These are phyloP conservation scores for Nymphalis polychloros DNA, from an alignment of 2,888 invertebrate species.

Conservation along the genomic window DNA sequence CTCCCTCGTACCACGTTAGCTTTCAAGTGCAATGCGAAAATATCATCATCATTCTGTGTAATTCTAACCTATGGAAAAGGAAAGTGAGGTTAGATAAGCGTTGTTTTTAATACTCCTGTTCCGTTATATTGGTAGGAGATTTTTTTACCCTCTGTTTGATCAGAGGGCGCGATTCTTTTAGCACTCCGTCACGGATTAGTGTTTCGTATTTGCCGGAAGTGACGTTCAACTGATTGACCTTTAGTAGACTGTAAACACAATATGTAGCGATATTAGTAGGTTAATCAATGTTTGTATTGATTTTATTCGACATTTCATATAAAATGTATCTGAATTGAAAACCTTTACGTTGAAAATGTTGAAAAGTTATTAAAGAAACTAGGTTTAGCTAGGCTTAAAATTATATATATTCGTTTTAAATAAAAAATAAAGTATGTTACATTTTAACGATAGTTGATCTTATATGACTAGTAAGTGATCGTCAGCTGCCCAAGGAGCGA, in stretches of 20 bases:
- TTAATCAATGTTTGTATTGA: slow-evolving; percentile 28
- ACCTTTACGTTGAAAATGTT: too few relatives aligned
- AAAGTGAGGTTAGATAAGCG: slow-evolving; percentile 15
- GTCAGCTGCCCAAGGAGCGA: too few relatives aligned
- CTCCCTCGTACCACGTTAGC: slow-evolving; percentile 37
- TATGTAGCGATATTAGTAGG: slow-evolving; percentile 33
- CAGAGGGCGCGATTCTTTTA: slow-evolving; percentile 42
- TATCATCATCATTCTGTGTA: neutral
- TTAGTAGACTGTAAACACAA: slow-evolving; percentile 40
- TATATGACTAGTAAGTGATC: too few relatives aligned
- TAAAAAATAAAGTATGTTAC: too few relatives aligned
- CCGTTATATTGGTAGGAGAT: slow-evolving; percentile 25
- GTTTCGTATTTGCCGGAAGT: slow-evolving; percentile 45
- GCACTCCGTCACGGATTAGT: slow-evolving; percentile 47
- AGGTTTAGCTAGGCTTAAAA: too few relatives aligned
- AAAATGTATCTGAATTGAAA: too few relatives aligned
- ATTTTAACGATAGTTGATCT: too few relatives aligned
- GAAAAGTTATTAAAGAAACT: too few relatives aligned
- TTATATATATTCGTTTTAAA: too few relatives aligned
- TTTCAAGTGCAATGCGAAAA: neutral
- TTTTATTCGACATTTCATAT: neutral
- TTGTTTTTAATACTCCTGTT: slow-evolving; percentile 3
- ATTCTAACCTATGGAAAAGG: neutral
- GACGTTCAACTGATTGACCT: slow-evolving; percentile 45
- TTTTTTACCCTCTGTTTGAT: slow-evolving; percentile 44